Conservation (phyloP, 2,113 vertebrate genomes). For the Sylvicapra grimmia region DNA sequence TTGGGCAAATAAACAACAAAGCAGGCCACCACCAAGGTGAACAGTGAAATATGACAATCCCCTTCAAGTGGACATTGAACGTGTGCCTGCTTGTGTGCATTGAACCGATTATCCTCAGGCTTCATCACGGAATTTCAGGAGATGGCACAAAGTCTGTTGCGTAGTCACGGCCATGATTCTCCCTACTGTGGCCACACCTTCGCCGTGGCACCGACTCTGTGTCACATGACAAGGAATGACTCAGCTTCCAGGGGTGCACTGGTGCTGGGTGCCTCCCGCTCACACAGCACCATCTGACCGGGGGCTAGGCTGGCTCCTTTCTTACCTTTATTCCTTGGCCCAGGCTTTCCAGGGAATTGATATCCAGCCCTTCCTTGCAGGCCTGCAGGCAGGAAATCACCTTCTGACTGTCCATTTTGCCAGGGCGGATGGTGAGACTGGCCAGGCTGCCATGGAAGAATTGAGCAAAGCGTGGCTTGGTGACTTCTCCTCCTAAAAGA, state of each 20-base stretch:
- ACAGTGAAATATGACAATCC: background rate
- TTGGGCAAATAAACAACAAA: slow-evolving; percentile 13
- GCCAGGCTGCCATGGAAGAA: slow-evolving; percentile 96
- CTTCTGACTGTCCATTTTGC: slow-evolving; percentile 97
- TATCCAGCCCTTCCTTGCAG: slow-evolving; percentile 98
- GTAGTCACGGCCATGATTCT: slow-evolving; percentile 21
- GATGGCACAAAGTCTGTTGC: background rate
- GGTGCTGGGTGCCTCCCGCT: slow-evolving; percentile 31
- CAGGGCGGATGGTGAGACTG: slow-evolving; percentile 92
- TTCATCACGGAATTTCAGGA: background rate
- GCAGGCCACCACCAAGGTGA: background rate
- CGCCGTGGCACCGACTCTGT: background rate
- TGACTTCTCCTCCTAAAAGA: slow-evolving; percentile 91
- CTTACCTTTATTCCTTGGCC: slow-evolving; percentile 95
- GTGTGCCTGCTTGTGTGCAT: background rate
- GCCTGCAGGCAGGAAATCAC: slow-evolving; percentile 98
- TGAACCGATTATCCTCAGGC: background rate
- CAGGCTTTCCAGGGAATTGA: slow-evolving; percentile 93
- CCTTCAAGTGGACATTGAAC: background rate
- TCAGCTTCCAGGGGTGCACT: slow-evolving; percentile 25
- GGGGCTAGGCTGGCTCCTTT: slow-evolving; percentile 44
- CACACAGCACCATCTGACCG: slow-evolving; percentile 63
- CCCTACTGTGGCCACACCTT: background rate
- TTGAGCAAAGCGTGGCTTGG: slow-evolving; percentile 93
- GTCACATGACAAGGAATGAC: slow-evolving; percentile 53